Conservation (phyloP, 2,797 vertebrate species). For the Poeciliopsis gracilis region DNA sequence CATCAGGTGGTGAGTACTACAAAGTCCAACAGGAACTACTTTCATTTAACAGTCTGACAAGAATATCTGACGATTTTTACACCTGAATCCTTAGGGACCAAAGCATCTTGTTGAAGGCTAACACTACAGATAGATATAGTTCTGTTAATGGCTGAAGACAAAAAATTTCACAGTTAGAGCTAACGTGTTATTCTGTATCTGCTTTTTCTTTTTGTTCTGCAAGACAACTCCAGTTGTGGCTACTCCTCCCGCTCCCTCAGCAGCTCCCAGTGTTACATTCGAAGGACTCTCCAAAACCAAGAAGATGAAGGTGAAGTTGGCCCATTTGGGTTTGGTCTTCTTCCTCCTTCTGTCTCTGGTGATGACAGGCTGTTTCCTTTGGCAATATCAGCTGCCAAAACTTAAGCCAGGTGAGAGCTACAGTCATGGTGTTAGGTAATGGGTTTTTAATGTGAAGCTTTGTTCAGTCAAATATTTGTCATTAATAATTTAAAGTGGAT, state of each 20-base stretch:
- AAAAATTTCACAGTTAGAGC: not conserved
- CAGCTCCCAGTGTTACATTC: slow-evolving; percentile 57
- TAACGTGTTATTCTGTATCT: slow-evolving; percentile 24
- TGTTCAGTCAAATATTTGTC: not conserved
- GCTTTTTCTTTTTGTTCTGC: slow-evolving; percentile 22
- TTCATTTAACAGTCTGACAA: slow-evolving; percentile 6
- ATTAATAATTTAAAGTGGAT: not conserved
- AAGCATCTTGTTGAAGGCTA: not conserved
- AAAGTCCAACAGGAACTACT: slow-evolving; percentile 35
- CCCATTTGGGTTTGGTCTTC: slow-evolving; percentile 82
- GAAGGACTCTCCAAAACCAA: slow-evolving; percentile 65
- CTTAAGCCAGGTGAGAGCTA: slow-evolving; percentile 77
- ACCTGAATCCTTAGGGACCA: not conserved
- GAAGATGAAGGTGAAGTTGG: slow-evolving; percentile 85
- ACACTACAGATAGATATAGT: not conserved
- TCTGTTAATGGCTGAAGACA: not conserved
- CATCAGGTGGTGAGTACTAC: slow-evolving; percentile 72
- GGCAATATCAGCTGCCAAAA: slow-evolving; percentile 94
- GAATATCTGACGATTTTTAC: slow-evolving; percentile 16
- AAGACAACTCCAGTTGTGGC: slow-evolving; percentile 65
- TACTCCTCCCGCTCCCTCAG: slow-evolving; percentile 39
- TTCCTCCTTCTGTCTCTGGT: slow-evolving; percentile 86
- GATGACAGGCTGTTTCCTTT: slow-evolving; percentile 94
- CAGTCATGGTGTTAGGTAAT: not conserved
- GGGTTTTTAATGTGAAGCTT: no score